Evolutionary conservation across 2,888 invertebrate genomes (phyloP).

Genomic region (Autographa gamma): DNA sequence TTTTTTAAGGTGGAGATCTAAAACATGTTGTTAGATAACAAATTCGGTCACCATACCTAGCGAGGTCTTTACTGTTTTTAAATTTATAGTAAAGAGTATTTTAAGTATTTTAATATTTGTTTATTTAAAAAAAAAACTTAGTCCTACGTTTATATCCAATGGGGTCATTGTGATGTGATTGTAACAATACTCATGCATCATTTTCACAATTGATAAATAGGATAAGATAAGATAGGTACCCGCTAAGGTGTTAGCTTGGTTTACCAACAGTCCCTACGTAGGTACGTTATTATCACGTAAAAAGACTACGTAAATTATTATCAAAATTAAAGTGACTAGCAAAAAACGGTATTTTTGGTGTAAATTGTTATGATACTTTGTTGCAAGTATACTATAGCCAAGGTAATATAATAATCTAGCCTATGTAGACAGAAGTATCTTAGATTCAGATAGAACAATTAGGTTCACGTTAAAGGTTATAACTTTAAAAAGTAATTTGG

Average conservation of each 20-base stretch:
- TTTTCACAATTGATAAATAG: conserved; percentile 63
- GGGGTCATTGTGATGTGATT: conserved; percentile 13
- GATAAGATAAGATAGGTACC: conserved; percentile 65
- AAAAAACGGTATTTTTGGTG: background rate
- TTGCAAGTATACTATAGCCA: too few relatives aligned
- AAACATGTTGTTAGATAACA: too few relatives aligned
- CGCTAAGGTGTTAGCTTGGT: conserved; percentile 14
- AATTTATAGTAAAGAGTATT: too few relatives aligned
- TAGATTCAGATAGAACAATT: too few relatives aligned
- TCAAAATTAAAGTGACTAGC: background rate
- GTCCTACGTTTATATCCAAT: background rate
- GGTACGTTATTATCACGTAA: background rate
- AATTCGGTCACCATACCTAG: too few relatives aligned
- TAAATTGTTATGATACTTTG: too few relatives aligned
- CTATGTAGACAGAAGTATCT: too few relatives aligned
- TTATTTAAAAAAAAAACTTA: background rate
- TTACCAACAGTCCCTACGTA: conserved; percentile 13
- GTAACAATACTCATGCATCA: conserved; percentile 15
- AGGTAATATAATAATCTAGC: too few relatives aligned
- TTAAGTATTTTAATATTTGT: background rate
- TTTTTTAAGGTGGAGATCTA: too few relatives aligned
- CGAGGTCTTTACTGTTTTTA: too few relatives aligned
- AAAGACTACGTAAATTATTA: background rate
- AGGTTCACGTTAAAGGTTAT: too few relatives aligned
- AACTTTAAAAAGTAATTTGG: too few relatives aligned